These are phyloP conservation scores for Taxidea taxus DNA, from an alignment of 2,113 vertebrate species.

Conservation along the genomic window DNA sequence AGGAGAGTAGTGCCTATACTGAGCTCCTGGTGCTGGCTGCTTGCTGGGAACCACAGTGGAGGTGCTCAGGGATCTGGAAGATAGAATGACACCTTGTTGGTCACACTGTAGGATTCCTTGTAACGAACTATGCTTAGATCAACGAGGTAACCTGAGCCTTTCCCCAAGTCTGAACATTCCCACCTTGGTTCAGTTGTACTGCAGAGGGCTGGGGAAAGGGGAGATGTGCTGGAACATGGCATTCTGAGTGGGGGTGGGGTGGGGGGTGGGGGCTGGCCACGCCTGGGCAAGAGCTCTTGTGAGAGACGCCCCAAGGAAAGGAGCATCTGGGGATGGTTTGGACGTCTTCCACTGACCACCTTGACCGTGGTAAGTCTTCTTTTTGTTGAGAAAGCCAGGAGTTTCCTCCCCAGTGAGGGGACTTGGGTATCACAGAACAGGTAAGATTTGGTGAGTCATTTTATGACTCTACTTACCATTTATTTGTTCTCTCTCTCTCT, in stretches of 20 bases:
- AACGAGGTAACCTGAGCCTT: neutral
- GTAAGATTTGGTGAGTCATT: neutral
- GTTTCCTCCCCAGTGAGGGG: neutral
- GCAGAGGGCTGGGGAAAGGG: neutral
- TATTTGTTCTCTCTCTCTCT: neutral
- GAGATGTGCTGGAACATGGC: neutral
- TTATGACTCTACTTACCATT: neutral
- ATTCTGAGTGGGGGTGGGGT: too few relatives aligned
- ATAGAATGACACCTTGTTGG: neutral
- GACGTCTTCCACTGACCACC: too few relatives aligned
- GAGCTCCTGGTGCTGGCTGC: neutral
- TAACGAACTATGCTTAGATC: rapidly evolving
- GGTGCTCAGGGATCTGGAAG: neutral
- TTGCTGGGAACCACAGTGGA: rapidly evolving
- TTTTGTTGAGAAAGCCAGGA: neutral
- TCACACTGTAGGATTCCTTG: rapidly evolving
- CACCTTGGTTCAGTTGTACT: neutral
- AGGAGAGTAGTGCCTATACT: neutral
- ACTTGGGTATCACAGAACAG: neutral
- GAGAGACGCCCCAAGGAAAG: neutral
- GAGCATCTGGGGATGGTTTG: too few relatives aligned
- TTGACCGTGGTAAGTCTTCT: neutral
- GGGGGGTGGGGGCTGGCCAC: neutral
- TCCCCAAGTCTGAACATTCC: neutral
- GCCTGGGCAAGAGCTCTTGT: neutral